phyloP scores from a whole-genome alignment of 2,888 invertebrate species.

The Agrilus biguttatus region DNA sequence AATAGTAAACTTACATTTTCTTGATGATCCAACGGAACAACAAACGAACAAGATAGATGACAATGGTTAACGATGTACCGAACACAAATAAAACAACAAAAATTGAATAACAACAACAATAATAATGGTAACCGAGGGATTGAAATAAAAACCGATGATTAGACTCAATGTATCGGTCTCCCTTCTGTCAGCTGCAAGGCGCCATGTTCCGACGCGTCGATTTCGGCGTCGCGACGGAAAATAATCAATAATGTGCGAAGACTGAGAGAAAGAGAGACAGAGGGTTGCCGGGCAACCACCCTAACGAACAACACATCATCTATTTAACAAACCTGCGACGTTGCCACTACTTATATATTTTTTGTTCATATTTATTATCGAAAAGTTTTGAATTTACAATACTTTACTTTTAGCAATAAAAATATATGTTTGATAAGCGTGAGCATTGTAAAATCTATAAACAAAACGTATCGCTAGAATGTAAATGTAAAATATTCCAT shows the following conservation, averaged over 20 bases:
- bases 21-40: slow-evolving; percentile 12
- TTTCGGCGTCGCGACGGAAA: slow-evolving; percentile 29
- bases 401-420: too few species aligned
- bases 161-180: slow-evolving; percentile 14
- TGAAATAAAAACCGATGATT: slow-evolving; percentile 12
- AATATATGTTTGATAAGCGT: too few species aligned
- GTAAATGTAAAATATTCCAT: too few species aligned
- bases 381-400: neutral
- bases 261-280: slow-evolving; percentile 26
- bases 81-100: slow-evolving; percentile 18
- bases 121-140: slow-evolving; percentile 13
- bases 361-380: neutral
- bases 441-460: too few species aligned
- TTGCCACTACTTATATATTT: neutral
- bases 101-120: slow-evolving; percentile 8
- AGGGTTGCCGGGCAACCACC: slow-evolving; percentile 26
- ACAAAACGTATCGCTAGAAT: too few species aligned
- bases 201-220: slow-evolving; percentile 24
- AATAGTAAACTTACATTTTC: slow-evolving; percentile 20
- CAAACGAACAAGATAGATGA: slow-evolving; percentile 16
- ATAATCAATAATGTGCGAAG: slow-evolving; percentile 33
- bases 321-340: neutral
- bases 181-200: slow-evolving; percentile 32
- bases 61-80: neutral
- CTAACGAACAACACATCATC: slow-evolving; percentile 10